A percentile compares a stretch with the other conserved stretches of the same genome.
These are phyloP conservation scores for Marisa cornuarietis DNA, from an alignment of 1,140 invertebrate genomes.

Conservation along the genomic window DNA sequence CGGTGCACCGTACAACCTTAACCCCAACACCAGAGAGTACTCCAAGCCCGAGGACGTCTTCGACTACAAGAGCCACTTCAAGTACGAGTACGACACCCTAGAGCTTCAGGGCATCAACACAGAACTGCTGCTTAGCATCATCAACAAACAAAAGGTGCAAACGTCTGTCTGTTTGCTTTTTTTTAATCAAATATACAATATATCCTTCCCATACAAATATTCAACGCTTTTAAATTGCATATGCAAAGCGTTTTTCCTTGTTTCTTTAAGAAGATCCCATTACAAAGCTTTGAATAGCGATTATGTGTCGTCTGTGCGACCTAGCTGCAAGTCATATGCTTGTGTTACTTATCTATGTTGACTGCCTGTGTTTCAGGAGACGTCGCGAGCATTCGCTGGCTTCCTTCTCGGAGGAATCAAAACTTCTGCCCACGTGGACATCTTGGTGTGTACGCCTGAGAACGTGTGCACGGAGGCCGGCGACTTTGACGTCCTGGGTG, in stretches of 20 bases:
- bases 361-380: neutral
- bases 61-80: constrained; percentile 33
- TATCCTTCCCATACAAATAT: too few species aligned
- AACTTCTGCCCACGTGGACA: constrained; percentile 22
- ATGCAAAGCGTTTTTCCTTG: neutral
- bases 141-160: constrained; percentile 30
- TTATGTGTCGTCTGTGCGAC: too few species aligned
- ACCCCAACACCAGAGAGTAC: constrained; percentile 29
- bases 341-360: neutral
- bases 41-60: constrained; percentile 31
- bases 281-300: neutral
- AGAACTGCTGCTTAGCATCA: constrained; percentile 21
- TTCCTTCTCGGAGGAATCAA: constrained; percentile 21
- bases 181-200: neutral
- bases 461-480: constrained; percentile 29
- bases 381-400: constrained; percentile 29
- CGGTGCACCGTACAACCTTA: constrained; percentile 40
- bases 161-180: constrained; percentile 27
- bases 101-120: constrained; percentile 32
- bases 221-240: neutral
- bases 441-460: constrained; percentile 17
- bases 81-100: constrained; percentile 39
- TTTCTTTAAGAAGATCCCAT: constrained; percentile 14
- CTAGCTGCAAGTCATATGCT: too few species aligned
- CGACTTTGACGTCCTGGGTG: constrained; percentile 30